Evolutionary conservation across 2,888 invertebrate species (phyloP), one percentile per base, ranked within the genome.

Genomic region (Euplexia lucipara): DNA sequence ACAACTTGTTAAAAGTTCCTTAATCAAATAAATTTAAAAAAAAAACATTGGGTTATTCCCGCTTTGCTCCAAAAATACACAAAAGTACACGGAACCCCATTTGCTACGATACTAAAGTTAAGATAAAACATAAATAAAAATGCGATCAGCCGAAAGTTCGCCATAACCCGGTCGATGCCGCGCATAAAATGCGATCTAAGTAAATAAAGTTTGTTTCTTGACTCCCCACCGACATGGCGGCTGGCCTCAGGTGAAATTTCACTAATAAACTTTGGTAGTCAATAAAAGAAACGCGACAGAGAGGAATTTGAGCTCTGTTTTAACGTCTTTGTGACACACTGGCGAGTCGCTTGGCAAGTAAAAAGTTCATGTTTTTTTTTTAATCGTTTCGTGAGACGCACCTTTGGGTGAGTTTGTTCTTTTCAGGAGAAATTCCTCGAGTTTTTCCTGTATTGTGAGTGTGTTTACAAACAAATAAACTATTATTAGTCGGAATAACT

Each of bases 231-330:
- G 30, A 44, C 32, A 35, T 73, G 75, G 83, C 74, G 71, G 52
- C 70, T 77, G 70, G 72, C 79, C 82, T 79, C 86, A 88, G 88
- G 88, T 91, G 82, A 88, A 90, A 91, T 90, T 91, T 88, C 70
- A 86, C 90, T 90, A 92, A 93, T 93, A 93, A 93, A 93, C 89
- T 91, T 91, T 80, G 79, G 82, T 86, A 90, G 87, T 92, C 90
- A 92, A 92, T 93, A 92, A 92, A 92, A 92, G 90, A 92, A 92
- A 90, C 75, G 91, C 87, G 88, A 89, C 88, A 86, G 90, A 89
- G 80, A 83, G 82, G 83, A 88, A 90, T 89, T 90, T 89, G 88
- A 91, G 86, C 87, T 88, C 85, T 85, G 88, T 90, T 88, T 86
- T 87, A 87, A 86, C 83, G 69, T 83, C 75, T 66, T 65, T 18